phyloP scores from a whole-genome alignment of 2,113 vertebrate genomes.

The Saccopteryx bilineata region DNA sequence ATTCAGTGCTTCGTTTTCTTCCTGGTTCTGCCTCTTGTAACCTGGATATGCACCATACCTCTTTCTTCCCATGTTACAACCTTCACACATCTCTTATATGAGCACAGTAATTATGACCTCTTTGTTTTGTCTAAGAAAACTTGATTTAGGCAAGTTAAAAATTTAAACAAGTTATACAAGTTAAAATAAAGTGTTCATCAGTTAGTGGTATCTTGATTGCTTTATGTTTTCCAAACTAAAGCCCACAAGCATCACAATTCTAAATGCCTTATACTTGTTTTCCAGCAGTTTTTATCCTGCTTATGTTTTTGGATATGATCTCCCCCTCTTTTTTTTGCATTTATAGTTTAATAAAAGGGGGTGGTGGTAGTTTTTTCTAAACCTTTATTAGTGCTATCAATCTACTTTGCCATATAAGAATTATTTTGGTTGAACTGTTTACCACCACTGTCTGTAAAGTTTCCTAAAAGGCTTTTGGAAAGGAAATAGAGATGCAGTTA shows the following conservation, averaged over 20 bases:
- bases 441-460: not conserved
- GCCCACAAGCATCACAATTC: not conserved
- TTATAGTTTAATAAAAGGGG: slow-evolving; percentile 51
- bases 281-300: slow-evolving; percentile 24
- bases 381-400: not conserved
- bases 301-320: not conserved
- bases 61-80: not conserved
- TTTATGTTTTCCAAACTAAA: slow-evolving; percentile 40
- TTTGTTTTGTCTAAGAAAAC: slow-evolving; percentile 68
- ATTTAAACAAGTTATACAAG: slow-evolving; percentile 8
- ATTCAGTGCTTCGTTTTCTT: slow-evolving; percentile 46
- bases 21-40: not conserved
- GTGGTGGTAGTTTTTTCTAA: slow-evolving; percentile 52
- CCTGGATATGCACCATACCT: not conserved
- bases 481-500: slow-evolving; percentile 34
- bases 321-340: not conserved
- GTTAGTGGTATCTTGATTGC: not conserved
- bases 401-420: slow-evolving; percentile 40
- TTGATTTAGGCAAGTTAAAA: slow-evolving; percentile 59
- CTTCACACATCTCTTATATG: not conserved
- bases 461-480: slow-evolving; percentile 40
- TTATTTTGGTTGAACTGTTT: slow-evolving; percentile 54
- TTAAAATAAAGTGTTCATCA: slow-evolving; percentile 9
- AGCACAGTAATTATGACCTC: slow-evolving; percentile 25
- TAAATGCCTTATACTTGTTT: slow-evolving; percentile 2